Conservation (phyloP, 2,113 vertebrate species). For the Pterophyllum scalare region DNA sequence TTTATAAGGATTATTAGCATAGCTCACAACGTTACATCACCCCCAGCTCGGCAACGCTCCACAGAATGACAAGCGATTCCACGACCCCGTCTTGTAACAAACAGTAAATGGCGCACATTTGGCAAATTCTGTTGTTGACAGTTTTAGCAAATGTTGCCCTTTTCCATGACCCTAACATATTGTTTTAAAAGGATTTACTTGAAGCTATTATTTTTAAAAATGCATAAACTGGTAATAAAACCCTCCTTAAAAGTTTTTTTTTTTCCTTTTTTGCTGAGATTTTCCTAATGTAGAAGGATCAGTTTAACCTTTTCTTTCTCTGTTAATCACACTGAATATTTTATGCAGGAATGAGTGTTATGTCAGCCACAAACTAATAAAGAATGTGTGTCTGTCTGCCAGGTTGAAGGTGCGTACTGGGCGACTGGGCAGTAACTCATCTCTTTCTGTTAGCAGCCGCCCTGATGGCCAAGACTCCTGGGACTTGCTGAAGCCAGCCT, state of each 20-base stretch:
- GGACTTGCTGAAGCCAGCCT: conserved; percentile 66
- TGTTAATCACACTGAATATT: neutral
- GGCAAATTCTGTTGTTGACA: neutral
- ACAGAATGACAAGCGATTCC: neutral
- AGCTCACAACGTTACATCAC: conserved; percentile 55
- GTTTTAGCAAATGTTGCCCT: neutral
- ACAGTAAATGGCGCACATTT: neutral
- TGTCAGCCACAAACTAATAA: neutral
- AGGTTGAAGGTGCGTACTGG: conserved; percentile 70
- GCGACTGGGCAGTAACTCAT: conserved; percentile 72
- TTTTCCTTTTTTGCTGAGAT: neutral
- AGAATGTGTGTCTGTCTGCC: neutral
- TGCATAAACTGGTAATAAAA: neutral
- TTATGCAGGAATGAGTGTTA: neutral
- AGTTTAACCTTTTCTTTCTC: neutral
- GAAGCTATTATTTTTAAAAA: neutral
- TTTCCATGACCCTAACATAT: neutral
- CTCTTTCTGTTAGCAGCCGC: conserved; percentile 64
- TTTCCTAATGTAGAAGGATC: neutral
- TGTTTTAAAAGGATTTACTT: neutral
- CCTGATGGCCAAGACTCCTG: conserved; percentile 71
- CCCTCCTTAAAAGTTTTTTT: neutral
- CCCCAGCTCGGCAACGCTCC: conserved; percentile 24
- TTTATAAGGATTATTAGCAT: conserved; percentile 59
- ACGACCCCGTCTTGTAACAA: neutral